phyloP scores from a whole-genome alignment of 2,888 invertebrate species.

The Deilephila elpenor region DNA sequence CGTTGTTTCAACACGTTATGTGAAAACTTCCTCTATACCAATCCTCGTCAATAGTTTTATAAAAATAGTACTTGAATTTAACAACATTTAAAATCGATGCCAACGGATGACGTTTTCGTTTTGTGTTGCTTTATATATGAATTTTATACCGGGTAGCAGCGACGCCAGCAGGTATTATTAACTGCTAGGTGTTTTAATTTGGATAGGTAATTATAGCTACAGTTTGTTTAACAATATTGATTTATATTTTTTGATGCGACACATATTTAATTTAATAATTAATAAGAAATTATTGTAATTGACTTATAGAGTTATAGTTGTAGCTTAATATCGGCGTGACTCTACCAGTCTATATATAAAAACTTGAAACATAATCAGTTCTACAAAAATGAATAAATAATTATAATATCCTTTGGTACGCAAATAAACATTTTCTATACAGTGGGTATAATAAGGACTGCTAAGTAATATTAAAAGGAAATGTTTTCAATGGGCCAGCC shows the following conservation, averaged over 20 bases:
- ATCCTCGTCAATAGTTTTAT: background rate
- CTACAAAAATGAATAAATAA: background rate
- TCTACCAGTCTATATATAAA: too few species aligned
- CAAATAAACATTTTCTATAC: background rate
- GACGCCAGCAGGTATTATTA: too few species aligned
- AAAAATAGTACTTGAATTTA: background rate
- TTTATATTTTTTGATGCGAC: too few species aligned
- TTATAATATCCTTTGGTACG: background rate
- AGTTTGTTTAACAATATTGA: too few species aligned
- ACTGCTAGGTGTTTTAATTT: too few species aligned
- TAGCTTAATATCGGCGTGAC: background rate
- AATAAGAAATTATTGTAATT: too few species aligned
- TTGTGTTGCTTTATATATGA: background rate
- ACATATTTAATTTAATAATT: background rate
- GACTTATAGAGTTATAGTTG: background rate
- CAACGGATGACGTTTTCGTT: background rate
- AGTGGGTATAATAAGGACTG: background rate
- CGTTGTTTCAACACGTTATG: background rate
- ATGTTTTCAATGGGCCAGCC: conserved; percentile 38
- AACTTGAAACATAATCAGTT: too few species aligned
- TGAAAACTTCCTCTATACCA: background rate
- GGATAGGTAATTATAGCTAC: too few species aligned
- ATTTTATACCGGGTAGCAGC: background rate
- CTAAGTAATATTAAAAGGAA: background rate
- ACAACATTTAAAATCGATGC: background rate